Conservation (phyloP, 2,888 invertebrate genomes). For the Oxycera nigricornis region DNA sequence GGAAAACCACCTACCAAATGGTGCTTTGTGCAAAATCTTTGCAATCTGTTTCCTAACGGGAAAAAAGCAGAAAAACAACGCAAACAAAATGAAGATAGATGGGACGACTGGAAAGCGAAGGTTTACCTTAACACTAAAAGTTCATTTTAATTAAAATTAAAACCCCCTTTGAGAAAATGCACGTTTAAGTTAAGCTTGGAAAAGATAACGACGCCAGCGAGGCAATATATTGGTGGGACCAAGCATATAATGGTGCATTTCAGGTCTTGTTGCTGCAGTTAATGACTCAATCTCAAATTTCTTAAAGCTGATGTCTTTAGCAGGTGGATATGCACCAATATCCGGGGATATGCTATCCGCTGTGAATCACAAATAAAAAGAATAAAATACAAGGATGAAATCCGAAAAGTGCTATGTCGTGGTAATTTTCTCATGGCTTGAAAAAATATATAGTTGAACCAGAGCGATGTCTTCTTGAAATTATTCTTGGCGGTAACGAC, state of each 20-base stretch:
- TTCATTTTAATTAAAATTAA: conserved; percentile 48
- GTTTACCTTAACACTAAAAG: conserved; percentile 45
- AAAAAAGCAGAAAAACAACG: conserved; percentile 28
- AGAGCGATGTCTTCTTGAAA: background rate
- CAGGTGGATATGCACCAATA: conserved; percentile 21
- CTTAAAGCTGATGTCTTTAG: conserved; percentile 4
- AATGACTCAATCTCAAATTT: conserved; percentile 2
- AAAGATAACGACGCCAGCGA: conserved; percentile 1
- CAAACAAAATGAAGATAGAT: conserved; percentile 46
- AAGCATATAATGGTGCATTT: conserved; percentile 17
- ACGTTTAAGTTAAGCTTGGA: conserved; percentile 45
- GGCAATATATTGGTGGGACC: background rate
- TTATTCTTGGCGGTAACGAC: no score
- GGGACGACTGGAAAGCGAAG: conserved; percentile 41
- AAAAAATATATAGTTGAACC: conserved; percentile 37
- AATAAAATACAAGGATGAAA: conserved; percentile 33
- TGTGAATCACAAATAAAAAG: background rate
- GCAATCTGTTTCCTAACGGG: conserved; percentile 10
- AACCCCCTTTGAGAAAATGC: conserved; percentile 47
- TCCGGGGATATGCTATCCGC: background rate
- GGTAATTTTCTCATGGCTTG: conserved; percentile 44
- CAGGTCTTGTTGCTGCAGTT: background rate
- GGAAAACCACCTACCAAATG: conserved; percentile 5
- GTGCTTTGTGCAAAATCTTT: background rate
- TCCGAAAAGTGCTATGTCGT: conserved; percentile 45